These are phyloP conservation scores for Brenthis daphne DNA, from an alignment of 2,888 invertebrate species.

Conservation along the genomic window DNA sequence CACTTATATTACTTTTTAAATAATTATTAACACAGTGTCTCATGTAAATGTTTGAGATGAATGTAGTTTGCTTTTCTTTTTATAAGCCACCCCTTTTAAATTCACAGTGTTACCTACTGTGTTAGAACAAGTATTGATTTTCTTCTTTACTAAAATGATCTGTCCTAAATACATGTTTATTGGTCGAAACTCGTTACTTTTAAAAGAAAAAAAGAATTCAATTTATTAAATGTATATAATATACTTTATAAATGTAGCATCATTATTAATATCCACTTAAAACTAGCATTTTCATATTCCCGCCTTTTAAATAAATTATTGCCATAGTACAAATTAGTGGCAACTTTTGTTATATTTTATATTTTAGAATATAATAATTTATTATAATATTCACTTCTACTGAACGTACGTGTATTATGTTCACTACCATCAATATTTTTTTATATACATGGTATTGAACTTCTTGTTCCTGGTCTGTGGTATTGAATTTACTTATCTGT, in stretches of 20 bases:
- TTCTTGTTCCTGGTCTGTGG: no score
- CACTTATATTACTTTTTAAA: constrained; percentile 15
- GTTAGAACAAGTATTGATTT: constrained; percentile 43
- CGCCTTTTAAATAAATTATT: constrained; percentile 14
- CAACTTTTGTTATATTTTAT: background rate
- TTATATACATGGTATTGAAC: no score
- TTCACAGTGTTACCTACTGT: constrained; percentile 37
- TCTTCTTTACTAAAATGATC: constrained; percentile 6
- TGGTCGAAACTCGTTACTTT: no score
- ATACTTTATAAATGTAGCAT: background rate
- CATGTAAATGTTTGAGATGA: background rate
- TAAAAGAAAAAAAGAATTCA: no score
- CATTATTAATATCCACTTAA: background rate
- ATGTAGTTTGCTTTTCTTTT: constrained; percentile 16
- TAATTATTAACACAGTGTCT: background rate
- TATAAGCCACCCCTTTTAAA: constrained; percentile 24
- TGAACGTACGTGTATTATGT: no score
- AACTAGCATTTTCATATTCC: background rate
- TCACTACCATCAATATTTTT: no score
- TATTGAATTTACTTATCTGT: no score
- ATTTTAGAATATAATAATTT: background rate
- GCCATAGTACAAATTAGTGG: constrained; percentile 6
- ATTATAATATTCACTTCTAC: no score
- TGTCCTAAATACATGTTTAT: background rate
- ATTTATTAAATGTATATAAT: background rate